phyloP scores from a whole-genome alignment of 2,888 invertebrate genomes.

The Sympetrum striolatum region DNA sequence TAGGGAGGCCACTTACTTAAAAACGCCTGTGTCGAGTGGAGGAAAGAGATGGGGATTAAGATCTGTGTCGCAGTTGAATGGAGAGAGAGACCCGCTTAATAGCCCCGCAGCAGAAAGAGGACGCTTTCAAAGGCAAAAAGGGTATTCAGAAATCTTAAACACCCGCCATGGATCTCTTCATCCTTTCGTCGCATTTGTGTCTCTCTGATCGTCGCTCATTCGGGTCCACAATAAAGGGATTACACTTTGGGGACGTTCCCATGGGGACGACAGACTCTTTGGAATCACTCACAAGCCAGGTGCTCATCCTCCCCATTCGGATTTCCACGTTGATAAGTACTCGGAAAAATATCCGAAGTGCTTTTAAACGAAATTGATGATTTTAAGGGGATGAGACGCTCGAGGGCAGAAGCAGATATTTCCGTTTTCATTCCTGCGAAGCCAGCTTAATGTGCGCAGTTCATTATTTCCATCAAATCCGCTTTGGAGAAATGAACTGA shows the following conservation, averaged over 20 bases:
- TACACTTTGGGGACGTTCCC: neutral
- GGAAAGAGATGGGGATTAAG: neutral
- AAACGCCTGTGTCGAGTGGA: neutral
- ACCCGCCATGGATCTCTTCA: neutral
- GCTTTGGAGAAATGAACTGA: no score
- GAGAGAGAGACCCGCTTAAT: neutral
- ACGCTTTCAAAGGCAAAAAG: neutral
- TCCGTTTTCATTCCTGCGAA: no score
- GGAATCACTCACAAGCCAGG: neutral
- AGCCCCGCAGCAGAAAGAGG: neutral
- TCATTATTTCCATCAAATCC: no score
- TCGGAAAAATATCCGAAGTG: neutral
- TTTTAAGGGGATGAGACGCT: neutral
- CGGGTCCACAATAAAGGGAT: slow-evolving; percentile 2
- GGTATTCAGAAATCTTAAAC: neutral
- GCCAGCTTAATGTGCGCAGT: no score
- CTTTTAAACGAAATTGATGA: neutral
- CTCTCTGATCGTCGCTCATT: neutral
- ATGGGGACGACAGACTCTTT: neutral
- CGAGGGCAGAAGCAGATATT: neutral
- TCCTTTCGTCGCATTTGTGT: slow-evolving; percentile 12
- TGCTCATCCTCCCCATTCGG: neutral
- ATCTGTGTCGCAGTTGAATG: neutral
- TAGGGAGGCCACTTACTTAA: neutral
- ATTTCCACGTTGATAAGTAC: neutral